A percentile compares a stretch with the other conserved stretches of the same genome.
Conservation (phyloP, 2,888 invertebrate genomes). For the Busseola fusca region DNA sequence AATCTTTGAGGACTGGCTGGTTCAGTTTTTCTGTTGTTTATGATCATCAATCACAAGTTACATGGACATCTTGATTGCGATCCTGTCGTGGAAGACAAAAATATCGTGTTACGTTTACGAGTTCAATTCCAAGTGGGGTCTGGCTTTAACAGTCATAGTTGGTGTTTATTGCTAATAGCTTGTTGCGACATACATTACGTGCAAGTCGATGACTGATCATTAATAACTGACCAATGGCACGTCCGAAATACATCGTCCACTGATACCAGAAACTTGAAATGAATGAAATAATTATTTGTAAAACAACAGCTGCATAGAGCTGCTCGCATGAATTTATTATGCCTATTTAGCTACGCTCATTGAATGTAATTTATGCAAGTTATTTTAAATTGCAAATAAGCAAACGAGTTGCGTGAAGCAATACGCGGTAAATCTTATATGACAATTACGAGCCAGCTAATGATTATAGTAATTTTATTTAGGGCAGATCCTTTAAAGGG, state of each 20-base stretch:
- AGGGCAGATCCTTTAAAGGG: slow-evolving; percentile 65
- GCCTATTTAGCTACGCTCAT: slow-evolving; percentile 49
- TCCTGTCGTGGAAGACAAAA: slow-evolving; percentile 18
- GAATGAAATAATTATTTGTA: slow-evolving; percentile 53
- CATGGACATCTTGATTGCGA: slow-evolving; percentile 51
- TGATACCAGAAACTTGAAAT: slow-evolving; percentile 41
- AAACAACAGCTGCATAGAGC: slow-evolving; percentile 42
- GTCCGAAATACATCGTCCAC: slow-evolving; percentile 53
- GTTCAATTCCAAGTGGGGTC: slow-evolving; percentile 36
- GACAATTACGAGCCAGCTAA: slow-evolving; percentile 63
- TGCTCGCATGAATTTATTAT: slow-evolving; percentile 53
- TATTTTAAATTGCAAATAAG: slow-evolving; percentile 70
- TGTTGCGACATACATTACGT: slow-evolving; percentile 70
- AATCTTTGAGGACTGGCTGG: slow-evolving; percentile 33
- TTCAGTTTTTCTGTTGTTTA: slow-evolving; percentile 57
- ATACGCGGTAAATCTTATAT: slow-evolving; percentile 61
- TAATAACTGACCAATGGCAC: slow-evolving; percentile 64
- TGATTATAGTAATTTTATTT: slow-evolving; percentile 63
- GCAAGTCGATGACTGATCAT: slow-evolving; percentile 64
- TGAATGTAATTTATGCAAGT: slow-evolving; percentile 62
- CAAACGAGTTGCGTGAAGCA: slow-evolving; percentile 59
- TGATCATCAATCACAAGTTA: slow-evolving; percentile 57
- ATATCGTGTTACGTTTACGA: slow-evolving; percentile 33
- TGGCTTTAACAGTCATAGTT: slow-evolving; percentile 66
- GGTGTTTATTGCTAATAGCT: slow-evolving; percentile 69